Conservation (phyloP, 2,797 vertebrate species). For the Danio kyathit region DNA sequence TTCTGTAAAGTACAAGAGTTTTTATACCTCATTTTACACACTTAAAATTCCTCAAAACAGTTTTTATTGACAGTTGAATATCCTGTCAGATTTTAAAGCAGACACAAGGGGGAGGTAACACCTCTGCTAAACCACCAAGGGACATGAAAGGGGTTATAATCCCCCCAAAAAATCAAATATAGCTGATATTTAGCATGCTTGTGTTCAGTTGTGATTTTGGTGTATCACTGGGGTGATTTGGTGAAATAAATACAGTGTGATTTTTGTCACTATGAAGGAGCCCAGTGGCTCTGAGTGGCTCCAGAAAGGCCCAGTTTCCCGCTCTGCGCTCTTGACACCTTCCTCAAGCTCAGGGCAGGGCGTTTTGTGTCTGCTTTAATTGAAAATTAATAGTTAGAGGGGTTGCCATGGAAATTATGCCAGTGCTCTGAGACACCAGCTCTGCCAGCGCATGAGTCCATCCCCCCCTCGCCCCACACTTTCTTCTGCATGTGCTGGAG, state of each 20-base stretch:
- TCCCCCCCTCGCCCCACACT: conserved; percentile 53
- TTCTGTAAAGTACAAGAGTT: neutral
- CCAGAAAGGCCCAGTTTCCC: conserved; percentile 16
- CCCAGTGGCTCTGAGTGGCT: neutral
- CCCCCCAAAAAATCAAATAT: neutral
- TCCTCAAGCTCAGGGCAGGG: conserved; percentile 87
- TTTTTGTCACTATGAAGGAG: conserved; percentile 39
- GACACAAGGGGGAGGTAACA: conserved; percentile 39
- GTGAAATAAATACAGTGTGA: conserved; percentile 32
- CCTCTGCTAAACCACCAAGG: conserved; percentile 9
- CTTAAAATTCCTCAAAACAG: neutral
- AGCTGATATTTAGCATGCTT: neutral
- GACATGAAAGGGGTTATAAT: neutral
- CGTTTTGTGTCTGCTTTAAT: conserved; percentile 92
- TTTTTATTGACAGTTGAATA: conserved; percentile 3
- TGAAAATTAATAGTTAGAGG: conserved; percentile 96
- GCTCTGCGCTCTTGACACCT: conserved; percentile 88
- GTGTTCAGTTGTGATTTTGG: neutral
- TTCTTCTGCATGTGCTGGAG: conserved; percentile 82
- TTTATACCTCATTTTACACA: neutral
- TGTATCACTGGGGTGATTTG: neutral
- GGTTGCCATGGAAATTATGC: conserved; percentile 92
- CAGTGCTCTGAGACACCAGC: conserved; percentile 78
- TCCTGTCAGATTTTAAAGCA: neutral
- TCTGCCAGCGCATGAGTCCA: conserved; percentile 48